A percentile compares a stretch with the other conserved stretches of the same genome.
Evolutionary conservation across 1,140 invertebrate genomes (phyloP).

Genomic region (Drosophila melanogaster): Release_6_plus_ISO1_MT NC_004354.4:13054001-13054500

Average conservation of each 20-base stretch:
- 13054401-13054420: conserved; percentile 90
- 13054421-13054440: conserved; percentile 92
- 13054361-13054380: conserved; percentile 96
- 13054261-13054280: conserved; percentile 90
- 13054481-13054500: conserved; percentile 93
- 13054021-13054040: conserved; percentile 87
- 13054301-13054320: conserved; percentile 83
- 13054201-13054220: conserved; percentile 41
- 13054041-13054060: conserved; percentile 86
- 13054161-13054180: conserved; percentile 94
- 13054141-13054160: conserved; percentile 93
- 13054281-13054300: conserved; percentile 84
- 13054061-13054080: conserved; percentile 81
- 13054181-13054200: conserved; percentile 95
- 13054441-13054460: conserved; percentile 86
- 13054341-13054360: conserved; percentile 92
- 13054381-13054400: conserved; percentile 92
- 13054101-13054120: conserved; percentile 92
- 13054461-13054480: conserved; percentile 91
- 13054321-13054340: conserved; percentile 92
- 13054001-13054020: conserved; percentile 92
- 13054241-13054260: conserved; percentile 93
- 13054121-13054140: conserved; percentile 97
- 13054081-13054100: conserved; percentile 95
- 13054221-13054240: conserved; percentile 85